Percentiles rank a stretch among this genome's conserved stretches.
Evolutionary conservation across 2,113 vertebrate species (phyloP).

Genomic region (Synchiropus splendidus): DNA sequence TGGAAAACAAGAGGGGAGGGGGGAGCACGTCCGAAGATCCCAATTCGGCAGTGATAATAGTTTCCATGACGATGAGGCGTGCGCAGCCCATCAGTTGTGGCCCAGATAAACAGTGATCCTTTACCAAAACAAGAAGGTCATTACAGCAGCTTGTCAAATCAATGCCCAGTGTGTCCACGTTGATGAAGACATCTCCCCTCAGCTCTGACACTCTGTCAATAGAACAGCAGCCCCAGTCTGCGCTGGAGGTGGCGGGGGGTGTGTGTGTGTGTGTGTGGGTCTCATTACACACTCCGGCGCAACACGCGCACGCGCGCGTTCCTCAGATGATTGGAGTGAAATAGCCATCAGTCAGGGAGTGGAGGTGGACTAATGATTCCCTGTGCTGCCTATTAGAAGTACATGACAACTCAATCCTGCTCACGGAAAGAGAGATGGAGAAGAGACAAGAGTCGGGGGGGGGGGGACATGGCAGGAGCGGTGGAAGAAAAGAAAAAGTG

Average conservation of each 20-base stretch:
- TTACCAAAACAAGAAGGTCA: constrained; percentile 99
- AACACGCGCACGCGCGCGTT: constrained; percentile 33
- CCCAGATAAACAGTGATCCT: constrained; percentile 94
- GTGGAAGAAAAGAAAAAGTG: constrained; percentile 67
- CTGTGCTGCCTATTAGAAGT: constrained; percentile 97
- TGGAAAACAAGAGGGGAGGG: not conserved
- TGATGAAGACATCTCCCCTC: constrained; percentile 97
- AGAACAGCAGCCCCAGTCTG: constrained; percentile 47
- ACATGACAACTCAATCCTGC: constrained; percentile 99
- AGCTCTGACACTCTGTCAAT: constrained; percentile 94
- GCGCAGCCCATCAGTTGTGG: constrained; percentile 72
- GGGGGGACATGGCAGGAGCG: constrained; percentile 7
- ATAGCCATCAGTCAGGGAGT: constrained; percentile 95
- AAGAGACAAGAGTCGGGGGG: constrained; percentile 16
- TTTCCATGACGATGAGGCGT: constrained; percentile 92
- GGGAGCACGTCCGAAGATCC: constrained; percentile 16
- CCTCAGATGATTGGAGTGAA: constrained; percentile 97
- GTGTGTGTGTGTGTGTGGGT: constrained; percentile 1
- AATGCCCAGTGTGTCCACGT: constrained; percentile 93
- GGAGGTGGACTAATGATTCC: constrained; percentile 98
- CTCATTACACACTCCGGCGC: constrained; percentile 23
- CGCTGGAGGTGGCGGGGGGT: constrained; percentile 31
- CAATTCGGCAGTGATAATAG: constrained; percentile 69
- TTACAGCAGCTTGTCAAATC: constrained; percentile 99
- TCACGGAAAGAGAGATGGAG: constrained; percentile 54